Conservation (phyloP, 2,888 invertebrate genomes). For the Stramonita haemastoma region DNA sequence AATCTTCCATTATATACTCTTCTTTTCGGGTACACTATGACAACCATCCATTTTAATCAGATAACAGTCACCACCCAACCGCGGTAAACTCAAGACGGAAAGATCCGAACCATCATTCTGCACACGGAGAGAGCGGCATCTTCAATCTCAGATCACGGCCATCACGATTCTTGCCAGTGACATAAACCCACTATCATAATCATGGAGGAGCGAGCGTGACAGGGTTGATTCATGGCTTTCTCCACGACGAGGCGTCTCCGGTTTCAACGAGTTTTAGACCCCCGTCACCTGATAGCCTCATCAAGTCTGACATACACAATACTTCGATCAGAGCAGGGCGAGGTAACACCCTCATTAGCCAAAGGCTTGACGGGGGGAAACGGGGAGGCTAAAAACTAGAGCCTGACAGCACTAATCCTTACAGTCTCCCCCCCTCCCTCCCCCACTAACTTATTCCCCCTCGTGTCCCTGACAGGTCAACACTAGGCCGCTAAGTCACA, state of each 20-base stretch:
- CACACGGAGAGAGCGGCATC: too few relatives aligned
- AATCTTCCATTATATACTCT: too few relatives aligned
- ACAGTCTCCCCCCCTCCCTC: neutral
- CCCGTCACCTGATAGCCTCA: neutral
- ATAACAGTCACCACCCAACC: too few relatives aligned
- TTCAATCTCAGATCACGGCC: too few relatives aligned
- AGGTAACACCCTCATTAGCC: constrained; percentile 9
- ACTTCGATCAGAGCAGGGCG: neutral
- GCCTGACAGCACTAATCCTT: neutral
- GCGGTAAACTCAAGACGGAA: too few relatives aligned
- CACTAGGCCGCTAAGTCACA: neutral
- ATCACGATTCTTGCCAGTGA: too few relatives aligned
- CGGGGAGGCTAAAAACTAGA: neutral
- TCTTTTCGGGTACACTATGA: too few relatives aligned
- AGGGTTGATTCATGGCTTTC: too few relatives aligned
- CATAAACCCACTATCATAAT: neutral
- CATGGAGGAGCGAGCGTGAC: neutral
- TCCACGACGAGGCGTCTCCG: too few relatives aligned
- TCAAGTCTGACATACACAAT: neutral
- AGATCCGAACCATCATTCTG: too few relatives aligned
- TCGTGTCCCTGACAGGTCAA: neutral
- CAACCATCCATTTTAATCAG: too few relatives aligned
- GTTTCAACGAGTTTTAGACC: neutral
- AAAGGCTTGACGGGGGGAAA: neutral
- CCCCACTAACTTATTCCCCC: neutral